A percentile compares a stretch with the other conserved stretches of the same genome.
phyloP scores from a whole-genome alignment of 1,140 invertebrate species.

The Caenorhabditis latens region DNA sequence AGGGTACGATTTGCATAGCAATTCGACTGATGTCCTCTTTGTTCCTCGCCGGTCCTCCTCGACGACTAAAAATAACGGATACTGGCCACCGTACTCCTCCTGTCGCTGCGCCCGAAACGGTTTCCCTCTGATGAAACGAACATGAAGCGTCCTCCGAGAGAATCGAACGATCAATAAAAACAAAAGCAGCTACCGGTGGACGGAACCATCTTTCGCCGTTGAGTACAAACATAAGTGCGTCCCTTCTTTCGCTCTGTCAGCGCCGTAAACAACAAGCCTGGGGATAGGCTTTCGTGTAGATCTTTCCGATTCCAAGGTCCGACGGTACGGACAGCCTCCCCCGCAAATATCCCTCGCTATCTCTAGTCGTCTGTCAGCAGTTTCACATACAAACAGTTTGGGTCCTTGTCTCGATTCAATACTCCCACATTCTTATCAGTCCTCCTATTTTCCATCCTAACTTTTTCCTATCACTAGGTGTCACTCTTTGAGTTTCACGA shows the following conservation, averaged over 20 bases:
- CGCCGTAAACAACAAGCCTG: constrained; percentile 30
- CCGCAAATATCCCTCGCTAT: constrained; percentile 34
- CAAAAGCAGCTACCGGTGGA: constrained; percentile 17
- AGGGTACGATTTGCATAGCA: constrained; percentile 48
- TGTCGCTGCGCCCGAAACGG: constrained; percentile 30
- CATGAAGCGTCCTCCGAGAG: constrained; percentile 35
- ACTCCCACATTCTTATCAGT: constrained; percentile 32
- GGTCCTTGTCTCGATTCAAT: constrained; percentile 39
- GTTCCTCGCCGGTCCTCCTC: neutral
- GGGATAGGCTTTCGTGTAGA: constrained; percentile 28
- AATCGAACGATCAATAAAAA: constrained; percentile 50
- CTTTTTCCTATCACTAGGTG: constrained; percentile 26
- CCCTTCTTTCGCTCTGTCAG: neutral
- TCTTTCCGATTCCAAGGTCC: constrained; percentile 39
- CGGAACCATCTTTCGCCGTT: constrained; percentile 37
- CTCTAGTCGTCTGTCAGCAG: constrained; percentile 41
- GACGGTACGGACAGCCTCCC: constrained; percentile 36
- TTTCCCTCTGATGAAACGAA: constrained; percentile 27
- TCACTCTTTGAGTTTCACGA: constrained; percentile 22
- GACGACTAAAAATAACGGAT: constrained; percentile 40
- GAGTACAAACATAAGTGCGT: constrained; percentile 39
- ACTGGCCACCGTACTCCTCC: neutral
- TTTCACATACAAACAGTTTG: constrained; percentile 24
- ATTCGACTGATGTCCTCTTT: constrained; percentile 45
- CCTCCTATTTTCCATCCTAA: neutral